phyloP scores from a whole-genome alignment of 2,797 vertebrate species.

The Bradypodion ventrale region DNA sequence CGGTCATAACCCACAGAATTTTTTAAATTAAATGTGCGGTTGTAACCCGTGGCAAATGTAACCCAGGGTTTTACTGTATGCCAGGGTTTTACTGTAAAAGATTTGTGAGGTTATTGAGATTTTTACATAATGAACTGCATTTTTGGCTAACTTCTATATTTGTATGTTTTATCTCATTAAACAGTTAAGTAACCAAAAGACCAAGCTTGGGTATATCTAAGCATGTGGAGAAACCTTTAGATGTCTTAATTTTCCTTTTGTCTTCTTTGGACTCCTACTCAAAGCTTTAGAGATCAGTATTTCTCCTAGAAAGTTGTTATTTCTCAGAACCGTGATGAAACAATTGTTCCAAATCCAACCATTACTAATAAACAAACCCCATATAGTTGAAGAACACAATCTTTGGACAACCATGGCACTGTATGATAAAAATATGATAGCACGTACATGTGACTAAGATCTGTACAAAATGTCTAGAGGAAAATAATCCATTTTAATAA shows the following conservation, averaged over 20 bases:
- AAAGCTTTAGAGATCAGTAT: neutral
- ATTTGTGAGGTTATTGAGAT: too few species aligned
- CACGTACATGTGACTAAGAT: neutral
- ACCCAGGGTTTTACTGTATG: too few species aligned
- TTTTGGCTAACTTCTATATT: neutral
- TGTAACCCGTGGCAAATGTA: too few species aligned
- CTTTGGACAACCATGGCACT: neutral
- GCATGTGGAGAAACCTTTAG: neutral
- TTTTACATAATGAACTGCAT: too few species aligned
- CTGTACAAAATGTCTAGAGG: neutral
- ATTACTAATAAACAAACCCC: neutral
- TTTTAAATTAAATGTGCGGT: too few species aligned
- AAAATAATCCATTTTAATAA: constrained; percentile 3
- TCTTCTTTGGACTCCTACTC: neutral
- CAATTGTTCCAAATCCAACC: neutral
- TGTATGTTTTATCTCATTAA: neutral
- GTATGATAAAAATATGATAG: neutral
- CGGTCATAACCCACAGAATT: too few species aligned
- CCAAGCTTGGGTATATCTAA: neutral
- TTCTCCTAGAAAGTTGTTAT: neutral
- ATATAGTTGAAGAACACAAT: neutral
- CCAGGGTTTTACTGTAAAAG: too few species aligned
- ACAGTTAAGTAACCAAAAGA: neutral
- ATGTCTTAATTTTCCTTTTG: too few species aligned
- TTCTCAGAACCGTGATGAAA: neutral